phyloP scores from a whole-genome alignment of 92 coral and sea anemone genomes.

The Epizoanthus illoricatus region DNA sequence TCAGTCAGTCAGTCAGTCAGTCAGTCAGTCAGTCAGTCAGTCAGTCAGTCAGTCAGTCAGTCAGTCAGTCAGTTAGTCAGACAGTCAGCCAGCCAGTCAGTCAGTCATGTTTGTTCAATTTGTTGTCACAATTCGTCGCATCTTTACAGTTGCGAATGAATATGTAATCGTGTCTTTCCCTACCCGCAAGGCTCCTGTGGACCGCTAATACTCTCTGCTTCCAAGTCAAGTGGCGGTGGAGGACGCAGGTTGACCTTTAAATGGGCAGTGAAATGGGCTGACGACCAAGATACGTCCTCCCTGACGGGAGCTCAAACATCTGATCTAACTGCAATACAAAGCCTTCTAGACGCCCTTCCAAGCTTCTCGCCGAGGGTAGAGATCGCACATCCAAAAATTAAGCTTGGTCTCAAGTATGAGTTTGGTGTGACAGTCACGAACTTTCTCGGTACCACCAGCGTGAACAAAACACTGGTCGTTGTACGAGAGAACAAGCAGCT shows the following conservation, averaged over 20 bases:
- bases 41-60: too few relatives aligned
- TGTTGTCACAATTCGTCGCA: background rate
- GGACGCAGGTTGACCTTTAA: slow-evolving; percentile 59
- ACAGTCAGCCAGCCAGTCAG: too few relatives aligned
- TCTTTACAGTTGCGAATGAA: background rate
- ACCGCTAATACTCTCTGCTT: slow-evolving; percentile 42
- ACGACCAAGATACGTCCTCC: slow-evolving; percentile 11
- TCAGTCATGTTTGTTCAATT: background rate
- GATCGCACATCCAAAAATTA: slow-evolving; percentile 14
- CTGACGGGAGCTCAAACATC: slow-evolving; percentile 40
- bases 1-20: too few relatives aligned
- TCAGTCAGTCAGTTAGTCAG: too few relatives aligned
- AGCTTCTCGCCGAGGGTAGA: slow-evolving; percentile 10
- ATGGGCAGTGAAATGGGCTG: slow-evolving; percentile 63
- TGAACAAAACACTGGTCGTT: slow-evolving; percentile 38
- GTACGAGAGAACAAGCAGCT: slow-evolving; percentile 58
- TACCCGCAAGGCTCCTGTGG: slow-evolving; percentile 61
- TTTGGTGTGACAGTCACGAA: slow-evolving; percentile 59
- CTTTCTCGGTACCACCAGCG: slow-evolving; percentile 62
- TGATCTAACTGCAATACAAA: slow-evolving; percentile 44
- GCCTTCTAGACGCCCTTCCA: slow-evolving; percentile 10
- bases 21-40: too few relatives aligned
- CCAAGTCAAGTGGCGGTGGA: slow-evolving; percentile 63
- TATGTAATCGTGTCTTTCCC: background rate
- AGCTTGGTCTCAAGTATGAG: slow-evolving; percentile 52